These are phyloP conservation scores for Amblyopsis rosae DNA, from an alignment of 2,113 vertebrate species.

Conservation along the genomic window DNA sequence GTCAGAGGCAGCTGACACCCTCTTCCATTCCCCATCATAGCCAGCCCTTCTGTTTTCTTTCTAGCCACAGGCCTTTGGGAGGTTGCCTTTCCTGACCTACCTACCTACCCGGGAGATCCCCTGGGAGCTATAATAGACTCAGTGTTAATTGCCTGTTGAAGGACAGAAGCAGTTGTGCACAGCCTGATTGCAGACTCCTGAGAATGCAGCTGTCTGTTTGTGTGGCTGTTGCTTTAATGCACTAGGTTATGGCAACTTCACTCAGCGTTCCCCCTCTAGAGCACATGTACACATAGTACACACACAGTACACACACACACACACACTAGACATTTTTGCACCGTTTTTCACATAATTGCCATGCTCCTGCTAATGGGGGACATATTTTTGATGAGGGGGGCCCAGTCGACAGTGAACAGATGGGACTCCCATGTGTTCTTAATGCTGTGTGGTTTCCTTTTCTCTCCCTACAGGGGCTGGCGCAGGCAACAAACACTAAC, in stretches of 20 bases:
- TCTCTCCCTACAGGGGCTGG: conserved; percentile 35
- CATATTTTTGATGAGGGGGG: conserved; percentile 35
- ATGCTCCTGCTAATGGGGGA: conserved; percentile 27
- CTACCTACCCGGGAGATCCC: conserved; percentile 56
- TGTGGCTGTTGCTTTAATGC: conserved; percentile 77
- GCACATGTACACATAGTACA: background rate
- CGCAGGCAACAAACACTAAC: background rate
- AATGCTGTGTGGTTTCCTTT: conserved; percentile 55
- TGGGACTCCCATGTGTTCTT: conserved; percentile 42
- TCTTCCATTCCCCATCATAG: conserved; percentile 57
- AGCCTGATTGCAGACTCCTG: conserved; percentile 81
- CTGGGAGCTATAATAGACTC: conserved; percentile 83
- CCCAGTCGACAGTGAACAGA: conserved; percentile 1
- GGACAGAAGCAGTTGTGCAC: conserved; percentile 82
- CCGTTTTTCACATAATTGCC: conserved; percentile 1
- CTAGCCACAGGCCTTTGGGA: conserved; percentile 83
- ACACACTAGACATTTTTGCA: conserved; percentile 1
- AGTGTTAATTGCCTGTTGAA: conserved; percentile 87
- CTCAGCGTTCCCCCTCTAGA: conserved; percentile 17
- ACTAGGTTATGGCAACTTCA: conserved; percentile 54
- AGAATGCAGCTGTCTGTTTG: conserved; percentile 80
- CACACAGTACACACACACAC: conserved; percentile 30
- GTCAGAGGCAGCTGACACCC: conserved; percentile 71
- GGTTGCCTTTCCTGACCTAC: conserved; percentile 75
- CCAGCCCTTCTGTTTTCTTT: conserved; percentile 69